A percentile compares a stretch with the other conserved stretches of the same genome.
These are phyloP conservation scores for Lasioglossum leucozonium DNA, from an alignment of 2,888 invertebrate species.

Conservation along the genomic window DNA sequence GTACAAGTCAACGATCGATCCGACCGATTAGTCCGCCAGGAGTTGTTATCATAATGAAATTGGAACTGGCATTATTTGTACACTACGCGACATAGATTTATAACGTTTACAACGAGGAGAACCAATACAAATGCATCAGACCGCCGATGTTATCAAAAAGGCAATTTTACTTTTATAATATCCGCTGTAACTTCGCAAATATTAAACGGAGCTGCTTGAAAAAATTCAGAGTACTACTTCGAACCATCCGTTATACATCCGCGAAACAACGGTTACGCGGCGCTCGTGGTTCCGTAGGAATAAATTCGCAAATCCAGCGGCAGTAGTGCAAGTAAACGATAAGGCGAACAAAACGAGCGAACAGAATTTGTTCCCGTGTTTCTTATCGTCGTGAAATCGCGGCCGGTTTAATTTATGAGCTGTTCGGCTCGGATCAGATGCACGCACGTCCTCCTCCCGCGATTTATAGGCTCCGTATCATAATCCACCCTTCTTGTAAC, in stretches of 20 bases:
- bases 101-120: neutral
- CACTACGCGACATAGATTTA: neutral
- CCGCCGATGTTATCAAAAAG: neutral
- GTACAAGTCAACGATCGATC: neutral
- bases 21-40: neutral
- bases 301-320: neutral
- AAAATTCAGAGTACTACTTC: neutral
- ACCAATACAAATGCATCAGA: neutral
- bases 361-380: neutral
- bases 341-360: neutral
- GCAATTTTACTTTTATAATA: neutral
- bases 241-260: neutral
- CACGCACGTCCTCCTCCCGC: slow-evolving; percentile 24
- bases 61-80: neutral
- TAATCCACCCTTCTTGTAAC: slow-evolving; percentile 11
- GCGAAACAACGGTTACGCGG: neutral
- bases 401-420: slow-evolving; percentile 26
- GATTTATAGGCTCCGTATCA: slow-evolving; percentile 40
- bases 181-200: neutral
- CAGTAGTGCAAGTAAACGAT: slow-evolving; percentile 19
- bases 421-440: slow-evolving; percentile 24
- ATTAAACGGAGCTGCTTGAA: too few relatives aligned
- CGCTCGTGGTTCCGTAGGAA: neutral
- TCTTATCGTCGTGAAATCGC: slow-evolving; percentile 7
- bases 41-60: neutral